Conservation (phyloP, 1,140 invertebrate species). For the Hylaeus volcanicus region DNA sequence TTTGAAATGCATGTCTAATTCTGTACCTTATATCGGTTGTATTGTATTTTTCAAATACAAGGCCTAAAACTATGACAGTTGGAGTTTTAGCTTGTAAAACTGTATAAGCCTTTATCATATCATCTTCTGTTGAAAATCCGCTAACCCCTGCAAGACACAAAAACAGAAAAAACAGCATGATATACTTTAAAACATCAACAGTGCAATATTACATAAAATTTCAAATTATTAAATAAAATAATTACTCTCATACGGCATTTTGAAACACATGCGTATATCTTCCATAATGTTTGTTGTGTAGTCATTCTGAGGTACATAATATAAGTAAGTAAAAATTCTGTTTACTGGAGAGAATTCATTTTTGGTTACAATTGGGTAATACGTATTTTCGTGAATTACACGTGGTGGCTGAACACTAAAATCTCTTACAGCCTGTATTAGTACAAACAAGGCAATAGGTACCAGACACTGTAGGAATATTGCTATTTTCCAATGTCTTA, state of each 20-base stretch:
- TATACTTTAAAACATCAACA: constrained; percentile 2
- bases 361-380: constrained; percentile 61
- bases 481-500: constrained; percentile 72
- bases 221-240: constrained; percentile 6
- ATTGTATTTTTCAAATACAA: constrained; percentile 70
- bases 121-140: constrained; percentile 70
- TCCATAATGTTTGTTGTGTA: constrained; percentile 65
- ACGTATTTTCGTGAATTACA: constrained; percentile 60
- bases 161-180: constrained; percentile 13
- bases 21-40: constrained; percentile 69
- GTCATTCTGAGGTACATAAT: constrained; percentile 69
- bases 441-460: constrained; percentile 71
- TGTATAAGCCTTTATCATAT: constrained; percentile 68
- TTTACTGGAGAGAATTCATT: constrained; percentile 44
- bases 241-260: constrained; percentile 64
- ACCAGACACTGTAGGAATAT: constrained; percentile 73
- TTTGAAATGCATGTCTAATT: constrained; percentile 64
- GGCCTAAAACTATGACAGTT: constrained; percentile 52
- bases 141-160: constrained; percentile 54
- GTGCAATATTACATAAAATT: not conserved
- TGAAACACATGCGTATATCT: constrained; percentile 61
- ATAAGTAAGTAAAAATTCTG: constrained; percentile 50
- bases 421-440: constrained; percentile 71
- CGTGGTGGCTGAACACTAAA: constrained; percentile 60
- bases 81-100: constrained; percentile 51